Evolutionary conservation across 2,888 invertebrate genomes (phyloP).

Genomic region (Oscheius sp.): DNA sequence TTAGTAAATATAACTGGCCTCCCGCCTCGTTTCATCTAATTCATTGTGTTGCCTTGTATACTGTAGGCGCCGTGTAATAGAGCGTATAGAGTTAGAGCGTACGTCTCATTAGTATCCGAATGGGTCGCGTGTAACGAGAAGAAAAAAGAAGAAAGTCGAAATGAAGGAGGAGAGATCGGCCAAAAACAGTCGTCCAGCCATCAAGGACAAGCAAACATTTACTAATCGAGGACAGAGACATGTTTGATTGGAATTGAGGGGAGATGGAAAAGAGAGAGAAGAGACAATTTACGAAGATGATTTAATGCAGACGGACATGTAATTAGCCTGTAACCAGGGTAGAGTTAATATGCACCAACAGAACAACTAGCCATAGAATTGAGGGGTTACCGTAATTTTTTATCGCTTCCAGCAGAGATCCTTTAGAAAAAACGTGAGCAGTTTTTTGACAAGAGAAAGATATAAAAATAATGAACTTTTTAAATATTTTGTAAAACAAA

Average conservation of each 20-base stretch:
- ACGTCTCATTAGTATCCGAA: conserved; percentile 27
- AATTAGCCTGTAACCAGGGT: neutral
- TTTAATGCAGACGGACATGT: too few relatives aligned
- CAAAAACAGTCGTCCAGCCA: conserved; percentile 15
- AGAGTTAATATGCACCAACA: too few relatives aligned
- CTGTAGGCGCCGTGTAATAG: conserved; percentile 25
- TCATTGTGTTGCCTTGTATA: neutral
- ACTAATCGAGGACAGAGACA: conserved; percentile 20
- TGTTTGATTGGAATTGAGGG: conserved; percentile 4
- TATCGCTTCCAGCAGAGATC: too few relatives aligned
- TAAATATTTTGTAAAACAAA: too few relatives aligned
- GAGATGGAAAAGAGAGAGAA: neutral
- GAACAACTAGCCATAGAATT: too few relatives aligned
- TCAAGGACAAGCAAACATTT: conserved; percentile 32
- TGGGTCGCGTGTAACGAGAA: conserved; percentile 14
- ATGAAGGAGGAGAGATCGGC: conserved; percentile 11
- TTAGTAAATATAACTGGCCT: neutral
- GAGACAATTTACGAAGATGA: too few relatives aligned
- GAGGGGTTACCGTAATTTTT: too few relatives aligned
- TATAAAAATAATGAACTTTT: too few relatives aligned
- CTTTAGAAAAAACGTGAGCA: too few relatives aligned
- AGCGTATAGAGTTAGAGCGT: conserved; percentile 28
- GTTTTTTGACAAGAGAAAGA: too few relatives aligned
- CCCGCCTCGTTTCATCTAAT: neutral
- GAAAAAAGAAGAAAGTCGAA: conserved; percentile 21